A percentile compares a stretch with the other conserved stretches of the same genome.
These are phyloP conservation scores for Sanderia malayensis DNA, from an alignment of 30 jellyfish, hydroid and myxozoan genomes.

Conservation along the genomic window DNA sequence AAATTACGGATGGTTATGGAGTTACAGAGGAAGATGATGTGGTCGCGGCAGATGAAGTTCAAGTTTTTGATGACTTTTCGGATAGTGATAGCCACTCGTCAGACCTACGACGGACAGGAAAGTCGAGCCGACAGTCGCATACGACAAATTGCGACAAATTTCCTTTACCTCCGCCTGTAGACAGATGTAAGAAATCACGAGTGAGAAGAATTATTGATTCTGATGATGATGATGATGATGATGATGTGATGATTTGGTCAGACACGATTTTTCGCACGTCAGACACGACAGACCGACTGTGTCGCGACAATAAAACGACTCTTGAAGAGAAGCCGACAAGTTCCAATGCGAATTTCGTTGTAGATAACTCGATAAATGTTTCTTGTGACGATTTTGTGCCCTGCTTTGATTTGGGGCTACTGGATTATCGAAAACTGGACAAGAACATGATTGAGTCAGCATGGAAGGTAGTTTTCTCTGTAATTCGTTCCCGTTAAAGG, in stretches of 20 bases:
- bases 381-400: conserved; percentile 31
- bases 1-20: too few relatives aligned
- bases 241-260: neutral
- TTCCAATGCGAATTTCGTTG: neutral
- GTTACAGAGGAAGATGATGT: too few relatives aligned
- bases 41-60: too few relatives aligned
- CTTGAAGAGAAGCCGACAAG: neutral
- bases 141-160: neutral
- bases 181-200: conserved; percentile 18
- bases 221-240: conserved; percentile 28
- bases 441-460: neutral
- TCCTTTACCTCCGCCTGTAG: neutral
- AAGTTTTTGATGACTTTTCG: too few relatives aligned
- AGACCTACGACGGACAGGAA: neutral
- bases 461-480: conserved; percentile 20
- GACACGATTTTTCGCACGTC: neutral
- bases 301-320: neutral
- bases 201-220: conserved; percentile 41
- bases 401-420: conserved; percentile 51
- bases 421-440: conserved; percentile 21
- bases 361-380: neutral
- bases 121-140: neutral
- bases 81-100: neutral
- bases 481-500: neutral
- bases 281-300: neutral